Conservation (phyloP, 2,888 invertebrate genomes). For the Lepetodrilus schrolli region DNA sequence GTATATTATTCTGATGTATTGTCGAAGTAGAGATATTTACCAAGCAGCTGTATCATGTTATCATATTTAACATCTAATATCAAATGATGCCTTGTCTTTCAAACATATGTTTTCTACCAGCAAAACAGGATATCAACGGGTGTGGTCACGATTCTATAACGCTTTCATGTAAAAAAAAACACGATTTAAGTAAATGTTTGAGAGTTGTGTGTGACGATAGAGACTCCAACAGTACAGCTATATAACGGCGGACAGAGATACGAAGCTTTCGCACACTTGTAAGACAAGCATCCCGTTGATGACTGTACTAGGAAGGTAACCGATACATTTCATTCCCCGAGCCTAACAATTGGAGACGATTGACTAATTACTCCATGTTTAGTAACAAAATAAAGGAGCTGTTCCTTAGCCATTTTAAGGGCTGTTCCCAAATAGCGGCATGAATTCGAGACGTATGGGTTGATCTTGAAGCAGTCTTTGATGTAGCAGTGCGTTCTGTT, state of each 20-base stretch:
- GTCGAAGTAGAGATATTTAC: too few relatives aligned
- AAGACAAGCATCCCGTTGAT: not conserved
- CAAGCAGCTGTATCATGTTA: too few relatives aligned
- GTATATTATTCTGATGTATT: too few relatives aligned
- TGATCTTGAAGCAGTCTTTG: not conserved
- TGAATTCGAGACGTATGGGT: not conserved
- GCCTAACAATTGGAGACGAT: conserved; percentile 5
- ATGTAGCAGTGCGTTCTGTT: not conserved
- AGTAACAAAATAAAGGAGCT: conserved; percentile 14
- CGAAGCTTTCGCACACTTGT: conserved; percentile 6
- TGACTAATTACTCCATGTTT: conserved; percentile 23
- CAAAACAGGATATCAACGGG: not conserved
- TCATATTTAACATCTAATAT: too few relatives aligned
- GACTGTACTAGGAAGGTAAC: not conserved
- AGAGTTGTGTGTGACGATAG: not conserved
- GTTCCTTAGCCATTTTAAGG: not conserved
- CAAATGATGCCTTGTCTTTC: too few relatives aligned
- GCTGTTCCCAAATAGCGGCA: not conserved
- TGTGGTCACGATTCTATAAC: not conserved
- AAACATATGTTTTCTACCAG: too few relatives aligned
- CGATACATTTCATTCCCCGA: not conserved
- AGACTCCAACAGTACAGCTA: not conserved
- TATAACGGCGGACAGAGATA: not conserved
- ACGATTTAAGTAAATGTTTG: conserved; percentile 9
- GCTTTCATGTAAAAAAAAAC: conserved; percentile 3